Evolutionary conservation across 2,113 vertebrate species (phyloP), one percentile per base, ranked within the genome.

Genomic region (Amblyopsis rosae): DNA sequence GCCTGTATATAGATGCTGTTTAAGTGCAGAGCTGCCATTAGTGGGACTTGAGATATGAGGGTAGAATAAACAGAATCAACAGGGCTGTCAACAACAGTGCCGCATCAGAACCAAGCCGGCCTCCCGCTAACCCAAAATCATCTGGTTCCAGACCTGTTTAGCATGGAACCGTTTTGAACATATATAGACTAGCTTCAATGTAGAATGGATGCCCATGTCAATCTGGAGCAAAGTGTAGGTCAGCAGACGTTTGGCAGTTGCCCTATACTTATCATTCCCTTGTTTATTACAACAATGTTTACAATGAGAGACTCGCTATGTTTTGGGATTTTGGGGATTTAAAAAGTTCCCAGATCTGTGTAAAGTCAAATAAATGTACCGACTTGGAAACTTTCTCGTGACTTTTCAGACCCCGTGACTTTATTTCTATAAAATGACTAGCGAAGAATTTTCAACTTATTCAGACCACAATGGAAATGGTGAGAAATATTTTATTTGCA

Each of bases 21-120:
- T 54, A 10, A 55, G 72, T 56, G 68, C 72, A 85, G 82, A 82
- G 81, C 80, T 82, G 86, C 82, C 75, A 90, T 87, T 86, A 90
- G 91, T 85, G 87, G 83, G 64, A 15, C 61, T 79, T 11, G 67
- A 69, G 79, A 84, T 85, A 78, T 19, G 65, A 81, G 79, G 73
- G 72, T 85, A 86, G 70, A 84, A 85, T 87, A 84, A 93, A 87
- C 89, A 91, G 75, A 89, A 84, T 89, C 82, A 87, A 81, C 79
- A 70, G 65, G 57, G 59, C 88, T 90, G 85, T 89, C 85, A 84
- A 82, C 86, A 85, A 88, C 62, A 76, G 9, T 55, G 80, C 88
- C 81, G 49, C 80, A 84, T 89, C 67, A 35, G 62, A 86, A 71
- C 65, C 65, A 10, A 45, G 70, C 16, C 71, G 15, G 65, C 69